Evolutionary conservation across 2,797 vertebrate species (phyloP).

Genomic region (Phrynocephalus vlangalii): DNA sequence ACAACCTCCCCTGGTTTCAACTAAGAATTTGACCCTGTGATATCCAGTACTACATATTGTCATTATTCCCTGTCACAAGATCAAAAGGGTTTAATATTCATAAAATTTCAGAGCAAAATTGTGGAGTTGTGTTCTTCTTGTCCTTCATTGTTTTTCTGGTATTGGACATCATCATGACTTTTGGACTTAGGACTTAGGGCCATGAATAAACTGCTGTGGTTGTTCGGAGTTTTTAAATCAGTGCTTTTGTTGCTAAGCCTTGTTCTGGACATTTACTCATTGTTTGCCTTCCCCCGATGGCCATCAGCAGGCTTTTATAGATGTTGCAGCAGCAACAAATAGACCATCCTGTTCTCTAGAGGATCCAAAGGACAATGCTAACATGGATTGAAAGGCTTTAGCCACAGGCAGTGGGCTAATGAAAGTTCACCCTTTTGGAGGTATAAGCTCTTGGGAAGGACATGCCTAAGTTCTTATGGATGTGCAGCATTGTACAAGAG

Average conservation of each 20-base stretch:
- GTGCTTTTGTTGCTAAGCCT: not conserved
- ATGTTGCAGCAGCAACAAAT: slow-evolving; percentile 34
- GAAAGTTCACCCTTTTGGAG: slow-evolving; percentile 36
- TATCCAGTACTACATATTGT: not conserved
- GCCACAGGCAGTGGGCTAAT: slow-evolving; percentile 19
- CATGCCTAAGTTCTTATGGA: not conserved
- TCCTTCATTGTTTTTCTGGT: not conserved
- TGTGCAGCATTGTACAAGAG: slow-evolving; percentile 23
- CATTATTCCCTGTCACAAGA: not conserved
- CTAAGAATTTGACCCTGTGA: not conserved
- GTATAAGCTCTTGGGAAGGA: slow-evolving; percentile 19
- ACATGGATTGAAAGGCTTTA: slow-evolving; percentile 24
- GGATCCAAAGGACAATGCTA: not conserved
- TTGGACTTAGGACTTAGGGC: no score
- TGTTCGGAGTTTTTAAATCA: no score
- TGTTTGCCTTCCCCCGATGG: slow-evolving; percentile 20
- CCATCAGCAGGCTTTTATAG: slow-evolving; percentile 14
- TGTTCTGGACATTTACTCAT: slow-evolving; percentile 19
- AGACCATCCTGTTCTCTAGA: not conserved
- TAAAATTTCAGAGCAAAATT: slow-evolving; percentile 1
- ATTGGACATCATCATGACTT: no score
- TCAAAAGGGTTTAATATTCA: not conserved
- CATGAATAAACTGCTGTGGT: no score
- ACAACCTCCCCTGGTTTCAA: not conserved
- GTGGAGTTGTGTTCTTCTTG: slow-evolving; percentile 20